These are phyloP conservation scores for Philereme transversata DNA, from an alignment of 2,888 invertebrate species.

Conservation along the genomic window DNA sequence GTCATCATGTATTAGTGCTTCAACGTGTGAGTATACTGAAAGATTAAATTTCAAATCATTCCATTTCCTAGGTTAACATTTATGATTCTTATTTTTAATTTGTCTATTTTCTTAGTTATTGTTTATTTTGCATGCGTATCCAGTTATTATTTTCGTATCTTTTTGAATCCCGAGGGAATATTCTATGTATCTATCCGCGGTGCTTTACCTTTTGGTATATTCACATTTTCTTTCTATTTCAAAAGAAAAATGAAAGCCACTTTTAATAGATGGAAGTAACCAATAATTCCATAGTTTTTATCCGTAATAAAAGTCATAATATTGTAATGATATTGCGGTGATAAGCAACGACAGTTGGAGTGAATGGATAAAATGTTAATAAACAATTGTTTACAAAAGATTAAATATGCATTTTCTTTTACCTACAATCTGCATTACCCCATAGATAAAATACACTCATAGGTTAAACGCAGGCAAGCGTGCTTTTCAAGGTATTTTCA, in stretches of 20 bases:
- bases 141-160: constrained; percentile 56
- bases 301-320: constrained; percentile 77
- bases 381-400: constrained; percentile 85
- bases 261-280: constrained; percentile 62
- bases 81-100: constrained; percentile 62
- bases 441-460: background rate
- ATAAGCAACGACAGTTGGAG: constrained; percentile 66
- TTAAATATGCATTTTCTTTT: constrained; percentile 69
- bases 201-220: constrained; percentile 73
- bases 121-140: constrained; percentile 71
- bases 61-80: constrained; percentile 70
- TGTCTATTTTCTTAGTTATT: constrained; percentile 64
- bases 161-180: constrained; percentile 55
- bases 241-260: constrained; percentile 82
- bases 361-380: constrained; percentile 81
- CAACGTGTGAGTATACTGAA: constrained; percentile 78
- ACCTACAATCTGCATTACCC: background rate
- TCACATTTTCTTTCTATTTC: constrained; percentile 69
- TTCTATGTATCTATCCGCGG: constrained; percentile 56
- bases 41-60: constrained; percentile 77
- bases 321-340: constrained; percentile 73
- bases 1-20: constrained; percentile 66
- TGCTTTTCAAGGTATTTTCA: no score
- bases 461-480: no score
- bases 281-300: constrained; percentile 75